phyloP scores from a whole-genome alignment of 2,113 vertebrate genomes.

The Phasianus colchicus region DNA sequence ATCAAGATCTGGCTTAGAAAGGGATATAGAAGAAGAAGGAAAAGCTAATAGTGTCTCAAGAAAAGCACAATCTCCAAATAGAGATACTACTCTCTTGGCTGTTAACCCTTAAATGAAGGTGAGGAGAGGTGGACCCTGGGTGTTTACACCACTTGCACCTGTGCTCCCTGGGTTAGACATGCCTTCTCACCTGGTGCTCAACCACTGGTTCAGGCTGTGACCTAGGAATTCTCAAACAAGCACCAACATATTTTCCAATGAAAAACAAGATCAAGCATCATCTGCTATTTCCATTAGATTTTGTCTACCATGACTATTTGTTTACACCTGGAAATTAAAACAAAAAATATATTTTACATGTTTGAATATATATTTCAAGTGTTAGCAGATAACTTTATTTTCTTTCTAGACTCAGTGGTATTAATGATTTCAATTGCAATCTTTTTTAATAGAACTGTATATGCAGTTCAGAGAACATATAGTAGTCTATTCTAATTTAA shows the following conservation, averaged over 20 bases:
- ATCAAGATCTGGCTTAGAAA: no score
- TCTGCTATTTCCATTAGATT: not conserved
- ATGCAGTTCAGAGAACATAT: not conserved
- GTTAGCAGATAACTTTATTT: not conserved
- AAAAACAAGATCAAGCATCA: not conserved
- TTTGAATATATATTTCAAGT: not conserved
- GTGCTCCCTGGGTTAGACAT: no score
- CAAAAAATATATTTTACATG: not conserved
- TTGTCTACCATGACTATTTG: not conserved
- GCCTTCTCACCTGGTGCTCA: no score
- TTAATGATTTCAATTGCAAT: not conserved
- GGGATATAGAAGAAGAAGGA: no score
- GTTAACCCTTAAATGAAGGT: no score
- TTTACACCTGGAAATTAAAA: not conserved
- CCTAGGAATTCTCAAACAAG: no score
- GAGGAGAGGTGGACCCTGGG: no score
- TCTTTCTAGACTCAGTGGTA: not conserved
- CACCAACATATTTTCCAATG: not conserved
- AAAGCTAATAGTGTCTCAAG: no score
- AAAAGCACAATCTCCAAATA: no score
- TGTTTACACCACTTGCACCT: no score
- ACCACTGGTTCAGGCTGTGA: no score
- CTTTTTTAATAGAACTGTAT: not conserved
- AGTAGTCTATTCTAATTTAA: not conserved
- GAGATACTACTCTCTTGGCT: no score